Percentiles rank a stretch among this genome's conserved stretches.
Evolutionary conservation across 2,888 invertebrate species (phyloP).

Genomic region (Eucera pruinosa): DNA sequence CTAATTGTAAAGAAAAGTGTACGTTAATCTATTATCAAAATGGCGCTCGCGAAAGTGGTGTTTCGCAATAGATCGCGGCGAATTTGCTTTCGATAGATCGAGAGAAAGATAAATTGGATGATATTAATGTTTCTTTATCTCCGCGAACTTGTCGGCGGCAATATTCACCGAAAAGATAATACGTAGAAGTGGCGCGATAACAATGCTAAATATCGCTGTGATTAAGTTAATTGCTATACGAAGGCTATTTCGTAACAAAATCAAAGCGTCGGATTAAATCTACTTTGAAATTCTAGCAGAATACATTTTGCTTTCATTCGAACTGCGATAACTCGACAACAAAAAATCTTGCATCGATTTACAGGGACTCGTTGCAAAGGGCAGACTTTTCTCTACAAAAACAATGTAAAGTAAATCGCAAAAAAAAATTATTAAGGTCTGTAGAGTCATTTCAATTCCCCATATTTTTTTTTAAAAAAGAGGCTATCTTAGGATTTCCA

Average conservation of each 20-base stretch:
- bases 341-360: no score
- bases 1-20: slow-evolving; percentile 19
- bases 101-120: not conserved
- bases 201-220: not conserved
- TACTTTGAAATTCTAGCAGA: not conserved
- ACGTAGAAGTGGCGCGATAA: slow-evolving; percentile 22
- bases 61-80: slow-evolving; percentile 23
- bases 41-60: slow-evolving; percentile 5
- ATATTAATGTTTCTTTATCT: slow-evolving; percentile 35
- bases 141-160: not conserved
- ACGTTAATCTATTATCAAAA: slow-evolving; percentile 34
- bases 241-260: not conserved
- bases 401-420: no score
- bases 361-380: no score
- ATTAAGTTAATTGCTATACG: not conserved
- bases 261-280: not conserved
- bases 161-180: slow-evolving; percentile 25
- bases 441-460: no score
- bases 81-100: not conserved
- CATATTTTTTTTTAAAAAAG: no score
- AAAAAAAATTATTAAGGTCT: no score
- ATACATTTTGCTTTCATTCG: not conserved
- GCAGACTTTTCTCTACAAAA: no score
- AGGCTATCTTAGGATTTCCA: no score
- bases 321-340: not conserved